These are phyloP conservation scores for Drosophila cyrtoloma DNA, from an alignment of 2,888 invertebrate genomes.

Conservation along the genomic window DNA sequence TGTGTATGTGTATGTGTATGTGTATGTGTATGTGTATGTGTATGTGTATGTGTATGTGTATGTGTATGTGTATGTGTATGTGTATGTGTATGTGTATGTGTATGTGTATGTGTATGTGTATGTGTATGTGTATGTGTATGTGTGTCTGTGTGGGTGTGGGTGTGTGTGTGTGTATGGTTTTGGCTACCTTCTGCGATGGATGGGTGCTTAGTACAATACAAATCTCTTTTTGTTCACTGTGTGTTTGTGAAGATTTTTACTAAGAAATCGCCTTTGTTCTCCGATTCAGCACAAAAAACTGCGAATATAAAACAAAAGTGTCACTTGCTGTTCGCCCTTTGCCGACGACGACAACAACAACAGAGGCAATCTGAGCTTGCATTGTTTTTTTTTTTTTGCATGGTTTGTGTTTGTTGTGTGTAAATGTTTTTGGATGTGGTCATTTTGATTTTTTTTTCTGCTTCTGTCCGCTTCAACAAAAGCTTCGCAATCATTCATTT, in stretches of 20 bases:
- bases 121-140: too few species aligned
- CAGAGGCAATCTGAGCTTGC: slow-evolving; percentile 50
- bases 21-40: too few species aligned
- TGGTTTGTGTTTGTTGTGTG: slow-evolving; percentile 19
- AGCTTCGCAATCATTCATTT: slow-evolving; percentile 78
- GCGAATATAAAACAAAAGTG: slow-evolving; percentile 81
- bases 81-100: too few species aligned
- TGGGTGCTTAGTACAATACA: slow-evolving; percentile 36
- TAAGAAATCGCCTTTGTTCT: slow-evolving; percentile 77
- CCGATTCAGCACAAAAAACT: slow-evolving; percentile 74
- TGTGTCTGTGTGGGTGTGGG: not conserved
- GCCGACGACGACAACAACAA: slow-evolving; percentile 10
- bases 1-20: too few species aligned
- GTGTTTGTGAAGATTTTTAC: slow-evolving; percentile 58
- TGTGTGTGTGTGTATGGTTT: not conserved
- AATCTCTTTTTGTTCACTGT: slow-evolving; percentile 26
- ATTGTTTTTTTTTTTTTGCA: slow-evolving; percentile 63
- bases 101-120: too few species aligned
- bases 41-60: too few species aligned
- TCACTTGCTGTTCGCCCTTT: slow-evolving; percentile 67
- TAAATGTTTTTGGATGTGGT: slow-evolving; percentile 22
- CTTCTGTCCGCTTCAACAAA: slow-evolving; percentile 30
- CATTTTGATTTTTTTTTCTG: slow-evolving; percentile 48
- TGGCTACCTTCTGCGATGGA: not conserved
- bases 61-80: too few species aligned